Percentiles rank a stretch among this genome's conserved stretches.
Evolutionary conservation across 2,888 invertebrate genomes (phyloP).

Genomic region (Pandemis corylana): DNA sequence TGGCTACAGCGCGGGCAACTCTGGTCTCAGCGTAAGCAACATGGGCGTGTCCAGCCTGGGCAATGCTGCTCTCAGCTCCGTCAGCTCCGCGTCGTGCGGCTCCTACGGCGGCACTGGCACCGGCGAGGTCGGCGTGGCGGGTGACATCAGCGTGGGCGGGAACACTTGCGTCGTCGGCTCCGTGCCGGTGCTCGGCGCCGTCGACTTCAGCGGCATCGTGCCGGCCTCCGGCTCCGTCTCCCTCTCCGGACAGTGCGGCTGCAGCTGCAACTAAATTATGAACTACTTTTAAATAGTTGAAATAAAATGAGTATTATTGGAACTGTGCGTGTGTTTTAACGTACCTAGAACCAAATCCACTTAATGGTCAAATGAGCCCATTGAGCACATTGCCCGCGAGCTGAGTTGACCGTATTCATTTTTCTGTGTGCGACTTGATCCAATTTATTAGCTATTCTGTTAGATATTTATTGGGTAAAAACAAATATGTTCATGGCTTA

Average conservation of each 20-base stretch:
- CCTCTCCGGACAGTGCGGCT: conserved; percentile 26
- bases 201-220: conserved; percentile 53
- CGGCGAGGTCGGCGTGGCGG: conserved; percentile 49
- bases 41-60: too few species aligned
- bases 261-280: conserved; percentile 13
- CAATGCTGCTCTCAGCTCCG: neutral
- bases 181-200: conserved; percentile 57
- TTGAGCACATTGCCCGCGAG: too few species aligned
- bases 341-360: too few species aligned
- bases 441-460: too few species aligned
- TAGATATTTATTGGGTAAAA: too few species aligned
- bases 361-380: too few species aligned
- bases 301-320: too few species aligned
- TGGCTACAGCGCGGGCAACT: too few species aligned
- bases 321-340: too few species aligned
- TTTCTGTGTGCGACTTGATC: too few species aligned
- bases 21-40: neutral
- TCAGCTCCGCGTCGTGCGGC: conserved; percentile 40
- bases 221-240: conserved; percentile 50
- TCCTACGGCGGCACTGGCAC: conserved; percentile 52
- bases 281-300: neutral
- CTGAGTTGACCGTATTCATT: too few species aligned
- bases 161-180: conserved; percentile 53
- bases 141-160: conserved; percentile 52
- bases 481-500: too few species aligned